These are phyloP conservation scores for Motacilla tschutschensis DNA, from an alignment of 2,113 vertebrate species.

Conservation along the genomic window DNA sequence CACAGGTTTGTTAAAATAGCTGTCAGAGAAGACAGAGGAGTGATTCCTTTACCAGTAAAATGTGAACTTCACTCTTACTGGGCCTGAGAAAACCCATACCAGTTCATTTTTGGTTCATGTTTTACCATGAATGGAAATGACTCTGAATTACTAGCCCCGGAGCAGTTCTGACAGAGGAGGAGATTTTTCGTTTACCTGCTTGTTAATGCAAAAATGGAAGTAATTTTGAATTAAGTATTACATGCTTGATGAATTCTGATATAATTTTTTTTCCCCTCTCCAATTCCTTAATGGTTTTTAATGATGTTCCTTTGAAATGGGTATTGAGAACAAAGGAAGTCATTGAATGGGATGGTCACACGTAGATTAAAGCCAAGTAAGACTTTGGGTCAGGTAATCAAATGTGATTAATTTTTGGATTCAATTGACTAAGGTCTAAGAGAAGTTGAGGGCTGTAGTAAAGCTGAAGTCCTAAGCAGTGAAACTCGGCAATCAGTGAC, in stretches of 20 bases:
- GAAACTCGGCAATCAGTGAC: neutral
- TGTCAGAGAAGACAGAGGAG: neutral
- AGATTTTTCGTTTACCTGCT: neutral
- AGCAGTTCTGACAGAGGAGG: neutral
- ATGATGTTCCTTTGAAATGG: neutral
- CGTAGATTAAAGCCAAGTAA: neutral
- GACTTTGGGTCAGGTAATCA: neutral
- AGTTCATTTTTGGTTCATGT: neutral
- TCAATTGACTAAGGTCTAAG: neutral
- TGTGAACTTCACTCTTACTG: neutral
- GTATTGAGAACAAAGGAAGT: neutral
- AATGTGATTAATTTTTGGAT: neutral
- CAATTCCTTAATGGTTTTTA: neutral
- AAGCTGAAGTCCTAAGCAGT: neutral
- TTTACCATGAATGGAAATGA: neutral
- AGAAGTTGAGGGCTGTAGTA: neutral
- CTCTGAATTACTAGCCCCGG: neutral
- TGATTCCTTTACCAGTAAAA: neutral
- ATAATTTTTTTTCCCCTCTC: neutral
- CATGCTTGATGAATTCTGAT: neutral
- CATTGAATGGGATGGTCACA: neutral
- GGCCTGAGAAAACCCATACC: neutral
- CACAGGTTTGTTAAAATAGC: neutral
- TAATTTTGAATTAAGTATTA: neutral
- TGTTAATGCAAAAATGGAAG: neutral